phyloP scores from a whole-genome alignment of 2,888 invertebrate species.

The Atrina japonica region DNA sequence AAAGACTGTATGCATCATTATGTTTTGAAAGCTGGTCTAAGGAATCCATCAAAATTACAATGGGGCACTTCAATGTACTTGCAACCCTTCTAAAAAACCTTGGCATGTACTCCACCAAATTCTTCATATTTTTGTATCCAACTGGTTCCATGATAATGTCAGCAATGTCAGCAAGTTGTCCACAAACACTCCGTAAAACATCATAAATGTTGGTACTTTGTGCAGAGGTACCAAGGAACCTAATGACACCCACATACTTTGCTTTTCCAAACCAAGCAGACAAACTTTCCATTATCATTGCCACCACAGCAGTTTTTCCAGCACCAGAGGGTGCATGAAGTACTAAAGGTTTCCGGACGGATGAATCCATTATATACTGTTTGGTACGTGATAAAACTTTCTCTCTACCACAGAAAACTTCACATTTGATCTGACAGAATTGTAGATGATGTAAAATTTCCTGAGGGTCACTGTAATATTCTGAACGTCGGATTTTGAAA shows the following conservation, averaged over 20 bases:
- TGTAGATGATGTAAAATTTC: constrained; percentile 75
- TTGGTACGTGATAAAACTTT: constrained; percentile 55
- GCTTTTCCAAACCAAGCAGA: constrained; percentile 60
- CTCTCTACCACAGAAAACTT: constrained; percentile 74
- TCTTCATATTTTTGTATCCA: constrained; percentile 63
- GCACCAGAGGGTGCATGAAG: constrained; percentile 72
- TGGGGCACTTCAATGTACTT: constrained; percentile 58
- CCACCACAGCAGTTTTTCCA: constrained; percentile 75
- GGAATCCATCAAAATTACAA: constrained; percentile 76
- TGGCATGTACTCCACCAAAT: constrained; percentile 65
- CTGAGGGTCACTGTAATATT: constrained; percentile 68
- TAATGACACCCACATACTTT: constrained; percentile 54
- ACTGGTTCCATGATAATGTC: constrained; percentile 70
- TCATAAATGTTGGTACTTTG: constrained; percentile 60
- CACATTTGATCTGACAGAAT: constrained; percentile 71
- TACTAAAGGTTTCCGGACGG: constrained; percentile 59
- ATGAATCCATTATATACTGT: constrained; percentile 54
- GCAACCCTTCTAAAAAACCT: constrained; percentile 67
- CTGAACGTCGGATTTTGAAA: constrained; percentile 49
- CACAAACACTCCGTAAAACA: constrained; percentile 64
- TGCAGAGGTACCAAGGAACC: constrained; percentile 72
- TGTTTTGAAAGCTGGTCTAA: constrained; percentile 70
- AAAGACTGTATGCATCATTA: constrained; percentile 65
- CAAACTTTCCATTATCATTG: constrained; percentile 70
- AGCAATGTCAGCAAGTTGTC: constrained; percentile 68